Base-by-base conservation (phyloP, 2,888 invertebrate genomes). In the Ephialtes manifestator region DNA sequence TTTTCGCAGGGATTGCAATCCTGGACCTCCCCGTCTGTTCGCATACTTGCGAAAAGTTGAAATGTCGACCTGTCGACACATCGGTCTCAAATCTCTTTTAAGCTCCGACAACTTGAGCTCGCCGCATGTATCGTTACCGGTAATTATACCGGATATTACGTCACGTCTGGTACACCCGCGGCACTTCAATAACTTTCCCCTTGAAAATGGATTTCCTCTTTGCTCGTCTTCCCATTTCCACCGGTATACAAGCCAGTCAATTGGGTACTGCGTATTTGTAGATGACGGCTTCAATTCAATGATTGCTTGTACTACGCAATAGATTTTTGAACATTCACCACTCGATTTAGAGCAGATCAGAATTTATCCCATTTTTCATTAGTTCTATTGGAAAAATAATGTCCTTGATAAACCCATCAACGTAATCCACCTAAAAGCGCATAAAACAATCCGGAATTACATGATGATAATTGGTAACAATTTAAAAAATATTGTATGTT, bases 91-190 rank as follows among this genome's bases (percentile, higher is more conserved):
- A 63, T 35, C n/a, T 63, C 35, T 63, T 18, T 35, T 18, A 63
- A 58, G 20, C 51, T 18, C 35, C 13, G 24, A 20, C 35, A 8
- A 13, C 35, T 65, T 18, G 31, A 31, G 8, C 7, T 11, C 18
- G 35, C n/a, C 63, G 8, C 43, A 39, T 20, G 39, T 65, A 51
- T 72, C 28, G 35, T 28, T 24, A 31, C 28, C 78, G 58, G 74
- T 51, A 78, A 82, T 84, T 77, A 82, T 72, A 77, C 72, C 24
- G 63, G 82, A 74, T 81, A 84, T 84, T 81, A 55, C 72, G 7
- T 84, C 35, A 11, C 72, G 53, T 75, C 53, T 48, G 43, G 35
- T 15, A 46, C 39, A 58, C 55, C 46, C 24, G 18, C 20, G 46
- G 24, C 35, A 20, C 31, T 70, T 63, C 20, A 20, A 65, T 43